Percentiles rank a stretch among this genome's conserved stretches.
phyloP scores from a whole-genome alignment of 2,113 vertebrate species.

The Thryonomys swinderianus region DNA sequence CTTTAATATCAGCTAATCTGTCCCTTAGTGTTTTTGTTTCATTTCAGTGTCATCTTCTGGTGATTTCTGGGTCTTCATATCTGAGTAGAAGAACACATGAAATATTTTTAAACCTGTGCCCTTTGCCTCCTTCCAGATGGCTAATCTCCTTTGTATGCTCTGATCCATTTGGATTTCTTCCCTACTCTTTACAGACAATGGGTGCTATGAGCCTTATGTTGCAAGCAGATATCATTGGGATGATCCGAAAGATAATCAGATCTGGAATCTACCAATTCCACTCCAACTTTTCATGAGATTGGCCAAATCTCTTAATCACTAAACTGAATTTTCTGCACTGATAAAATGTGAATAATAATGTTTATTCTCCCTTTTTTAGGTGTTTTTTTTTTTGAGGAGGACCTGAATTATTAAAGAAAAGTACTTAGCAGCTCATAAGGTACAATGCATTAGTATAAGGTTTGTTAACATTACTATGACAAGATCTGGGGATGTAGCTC shows the following conservation, averaged over 20 bases:
- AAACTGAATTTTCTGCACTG: background rate
- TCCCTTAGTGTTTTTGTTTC: background rate
- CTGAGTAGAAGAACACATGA: background rate
- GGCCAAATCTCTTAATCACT: background rate
- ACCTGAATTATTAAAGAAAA: background rate
- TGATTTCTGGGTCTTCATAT: background rate
- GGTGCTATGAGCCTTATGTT: background rate
- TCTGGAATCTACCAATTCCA: background rate
- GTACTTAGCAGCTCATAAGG: background rate
- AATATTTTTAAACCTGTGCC: background rate
- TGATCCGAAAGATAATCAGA: background rate
- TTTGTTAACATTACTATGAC: background rate
- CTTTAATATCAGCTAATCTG: background rate
- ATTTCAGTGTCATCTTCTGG: background rate
- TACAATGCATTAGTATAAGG: accelerated
- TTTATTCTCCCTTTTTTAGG: background rate
- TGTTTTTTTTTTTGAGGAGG: background rate
- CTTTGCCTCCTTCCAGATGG: background rate
- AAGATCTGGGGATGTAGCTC: too few species aligned
- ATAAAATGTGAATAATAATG: background rate
- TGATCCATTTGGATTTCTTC: background rate
- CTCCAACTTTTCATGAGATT: background rate
- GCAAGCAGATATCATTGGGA: background rate
- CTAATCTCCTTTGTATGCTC: background rate
- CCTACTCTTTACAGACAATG: background rate